Conservation (phyloP, 2,113 vertebrate species). For the Theristicus caerulescens region DNA sequence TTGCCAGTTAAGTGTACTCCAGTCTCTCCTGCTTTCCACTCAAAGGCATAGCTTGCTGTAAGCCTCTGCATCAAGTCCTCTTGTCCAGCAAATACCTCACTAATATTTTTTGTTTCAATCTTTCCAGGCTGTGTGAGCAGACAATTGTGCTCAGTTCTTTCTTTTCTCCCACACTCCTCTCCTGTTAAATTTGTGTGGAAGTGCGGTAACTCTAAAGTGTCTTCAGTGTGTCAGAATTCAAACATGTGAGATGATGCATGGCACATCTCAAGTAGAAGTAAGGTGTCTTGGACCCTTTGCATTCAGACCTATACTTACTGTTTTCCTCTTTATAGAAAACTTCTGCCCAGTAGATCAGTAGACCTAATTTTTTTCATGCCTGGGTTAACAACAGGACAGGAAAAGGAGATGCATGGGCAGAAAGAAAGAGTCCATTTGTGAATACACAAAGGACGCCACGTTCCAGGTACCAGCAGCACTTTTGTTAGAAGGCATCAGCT, state of each 20-base stretch:
- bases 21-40: neutral
- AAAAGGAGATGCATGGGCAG: neutral
- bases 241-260: rapidly evolving
- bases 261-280: neutral
- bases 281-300: neutral
- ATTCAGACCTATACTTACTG: neutral
- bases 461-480: neutral
- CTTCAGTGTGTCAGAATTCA: neutral
- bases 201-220: neutral
- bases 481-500: neutral
- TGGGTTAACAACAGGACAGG: neutral
- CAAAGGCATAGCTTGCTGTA: neutral
- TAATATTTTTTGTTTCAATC: neutral
- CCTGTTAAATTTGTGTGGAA: neutral
- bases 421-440: neutral
- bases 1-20: neutral
- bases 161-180: neutral
- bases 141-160: neutral
- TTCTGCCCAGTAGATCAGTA: neutral
- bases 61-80: neutral
- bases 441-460: neutral
- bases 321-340: neutral
- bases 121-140: neutral
- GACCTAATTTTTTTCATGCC: neutral
- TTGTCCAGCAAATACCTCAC: neutral